Base-by-base conservation (phyloP, 2,888 invertebrate species). In the Nephrotoma flavescens region DNA sequence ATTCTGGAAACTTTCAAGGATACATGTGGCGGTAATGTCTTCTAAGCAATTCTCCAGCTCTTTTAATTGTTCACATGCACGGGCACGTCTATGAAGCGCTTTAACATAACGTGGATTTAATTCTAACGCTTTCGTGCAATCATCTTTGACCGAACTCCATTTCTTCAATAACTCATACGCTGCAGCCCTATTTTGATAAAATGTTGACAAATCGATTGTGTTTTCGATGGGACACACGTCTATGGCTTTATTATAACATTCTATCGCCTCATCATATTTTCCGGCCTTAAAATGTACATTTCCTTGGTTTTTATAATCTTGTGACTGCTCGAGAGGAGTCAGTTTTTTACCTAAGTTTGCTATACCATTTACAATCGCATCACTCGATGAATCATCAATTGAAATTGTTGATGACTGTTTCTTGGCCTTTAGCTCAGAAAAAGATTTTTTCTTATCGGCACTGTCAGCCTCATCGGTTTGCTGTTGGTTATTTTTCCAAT, bases 171-270 rank as follows among this genome's bases (percentile, higher is more conserved):
- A 96, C 91, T 98, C 98, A 91, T 97, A 97, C 83, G 98, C 97
- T 15, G 98, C 99, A 11, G 98, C 99, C 89, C 98, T 95, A 90
- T 99, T 99, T 91, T 99, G 99, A 91, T 97, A 98, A 92, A 97
- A 98, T 15, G 97, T 98, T 0, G 98, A 95, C 87, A 98, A 92
- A 89, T 97, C 97, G 0, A 93, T 93, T 42, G 93, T 93, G 89
- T 95, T 94, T 87, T 96, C 94, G 88, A 93, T 92, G 0, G 97
- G 96, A 89, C 98, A 98, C 45, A 96, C 93, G 89, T 97, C 97
- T 86, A 99, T 99, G 0, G 99, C 99, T 92, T 96, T 96, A 89
- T 96, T 96, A 90, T 99, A 99, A 89, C 95, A 94, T 45, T 93
- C 91, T 87, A 98, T 96, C 12, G 99, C 99, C 91, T 98, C 97